Conservation (phyloP, 1,140 invertebrate genomes). For the Eubasilissa regina region DNA sequence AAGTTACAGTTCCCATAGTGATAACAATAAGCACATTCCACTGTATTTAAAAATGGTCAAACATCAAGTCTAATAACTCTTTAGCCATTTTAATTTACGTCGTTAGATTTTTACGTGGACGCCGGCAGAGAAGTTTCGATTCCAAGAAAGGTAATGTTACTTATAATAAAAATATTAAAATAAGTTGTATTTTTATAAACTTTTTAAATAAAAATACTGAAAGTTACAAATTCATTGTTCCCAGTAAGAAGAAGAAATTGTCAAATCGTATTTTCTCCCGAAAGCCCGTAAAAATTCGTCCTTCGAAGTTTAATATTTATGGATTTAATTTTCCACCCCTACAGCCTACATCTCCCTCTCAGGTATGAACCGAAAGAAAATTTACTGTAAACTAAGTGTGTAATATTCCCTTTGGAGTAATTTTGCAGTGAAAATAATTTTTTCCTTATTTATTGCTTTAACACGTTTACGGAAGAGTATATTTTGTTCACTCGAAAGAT, state of each 20-base stretch:
- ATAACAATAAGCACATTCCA: no score
- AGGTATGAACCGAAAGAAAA: slow-evolving; percentile 42
- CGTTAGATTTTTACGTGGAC: no score
- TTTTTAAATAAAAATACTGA: no score
- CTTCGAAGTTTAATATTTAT: slow-evolving; percentile 41
- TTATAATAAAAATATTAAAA: no score
- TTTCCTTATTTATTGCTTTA: slow-evolving; percentile 26
- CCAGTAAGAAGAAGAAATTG: not conserved
- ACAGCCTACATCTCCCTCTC: not conserved
- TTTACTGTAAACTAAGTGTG: slow-evolving; percentile 44
- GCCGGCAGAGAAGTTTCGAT: no score
- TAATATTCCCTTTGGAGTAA: slow-evolving; percentile 33
- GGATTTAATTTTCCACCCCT: slow-evolving; percentile 46
- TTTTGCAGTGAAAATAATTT: slow-evolving; percentile 6
- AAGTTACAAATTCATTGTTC: no score
- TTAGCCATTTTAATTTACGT: no score
- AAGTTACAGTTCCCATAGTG: no score
- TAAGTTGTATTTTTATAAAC: no score
- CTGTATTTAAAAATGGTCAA: no score
- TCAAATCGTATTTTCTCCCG: slow-evolving; percentile 14
- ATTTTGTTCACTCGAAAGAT: not conserved
- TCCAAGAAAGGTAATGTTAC: no score
- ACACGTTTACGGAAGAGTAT: slow-evolving; percentile 14
- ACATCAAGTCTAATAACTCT: no score
- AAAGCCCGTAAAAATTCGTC: slow-evolving; percentile 14